Evolutionary conservation across 2,797 vertebrate species (phyloP), one percentile per base, ranked within the genome.

Genomic region (Coilia nasus): DNA sequence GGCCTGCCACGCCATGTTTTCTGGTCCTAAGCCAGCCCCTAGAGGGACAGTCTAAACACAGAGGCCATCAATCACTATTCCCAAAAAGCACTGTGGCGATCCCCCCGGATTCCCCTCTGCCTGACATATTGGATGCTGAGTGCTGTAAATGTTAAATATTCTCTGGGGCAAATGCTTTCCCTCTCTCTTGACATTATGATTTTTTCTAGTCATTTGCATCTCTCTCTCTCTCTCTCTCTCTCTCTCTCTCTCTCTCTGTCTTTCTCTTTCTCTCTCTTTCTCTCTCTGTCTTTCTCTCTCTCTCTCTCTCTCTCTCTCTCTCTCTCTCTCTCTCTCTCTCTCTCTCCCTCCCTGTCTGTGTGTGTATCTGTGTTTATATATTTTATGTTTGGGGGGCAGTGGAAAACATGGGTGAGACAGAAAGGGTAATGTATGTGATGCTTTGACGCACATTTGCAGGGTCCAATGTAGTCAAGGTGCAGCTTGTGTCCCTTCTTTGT

Each of bases 401-500:
- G 10, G 64, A 35, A 31, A 28, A 71, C 25, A 35, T 28, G 17
- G 71, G 14, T 44, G 35, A 7, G 35, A 35, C 71, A 7, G 41
- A 78, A 0, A 78, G 35, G 67, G 71, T 21, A 54, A 54, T 54
- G 50, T 82, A 28, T 41, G 57, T 83, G 59, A 60, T 81, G n/a
- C 21, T 5, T 10, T 10, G n/a, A 60, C 97, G 97, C 92, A 99
- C 98, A 92, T 97, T 99, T 99, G 96, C 98, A 99, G 88, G 98
- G 95, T 84, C 98, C 98, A 0, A 98, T 98, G 95, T 99, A 99
- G 95, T 99, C 98, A 84, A 99, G 94, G 93, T 99, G 98, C 92
- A 99, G 96, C 88, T 99, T 99, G 95, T 99, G 98, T 82, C 98
- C 98, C 93, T 99, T 99, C 97, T 99, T 99, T 93, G 98, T 99